Base-by-base conservation (phyloP, 2,888 invertebrate species). In the Flexamia atlantica region DNA sequence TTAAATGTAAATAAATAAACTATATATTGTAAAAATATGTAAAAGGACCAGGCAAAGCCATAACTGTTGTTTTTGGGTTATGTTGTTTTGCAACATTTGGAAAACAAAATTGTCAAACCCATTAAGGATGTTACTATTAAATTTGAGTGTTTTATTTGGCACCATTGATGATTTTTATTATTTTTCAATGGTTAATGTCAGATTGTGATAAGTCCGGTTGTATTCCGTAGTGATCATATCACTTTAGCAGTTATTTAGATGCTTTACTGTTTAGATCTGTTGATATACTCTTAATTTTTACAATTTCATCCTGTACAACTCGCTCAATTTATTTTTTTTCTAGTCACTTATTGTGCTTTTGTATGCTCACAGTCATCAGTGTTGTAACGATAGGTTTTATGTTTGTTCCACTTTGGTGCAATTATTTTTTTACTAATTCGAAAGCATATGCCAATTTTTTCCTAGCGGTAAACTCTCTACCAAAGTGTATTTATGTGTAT, bases 401-500 rank as follows among this genome's bases (percentile, higher is more conserved):
- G 9, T 28, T 64, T 64, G 20, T 64, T 25, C 9, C 1, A 28
- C 4, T 64, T 64, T 14, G 32, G 68, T 68, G 68, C 68, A 68
- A 32, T 68, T 57, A 7, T 12, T 9, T 53, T 46, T 53, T 64
- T 64, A 64, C 28, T 20, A 30, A 64, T 14, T 64, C 64, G 12
- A 64, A 30, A 64, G 64, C 64, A 64, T 64, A 23, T 7, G 23
- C 14, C 23, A 20, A 72, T 72, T 76, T 42, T 32, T 76, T 76
- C 76, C 28, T 76, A 72, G 72, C 28, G 76, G 28, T 46, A 40
- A 76, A 25, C 25, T 72, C 30, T 76, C 46, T 76, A 76, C 76
- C 76, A 76, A 76, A 76, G 76, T 76, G 76, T 72, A 42, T 72
- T 72, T 72, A 42, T 72, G 72, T 72, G 72, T 76, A 76, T 76